These are phyloP conservation scores for Chrysina gloriosa DNA, from an alignment of 2,888 invertebrate genomes.

Conservation along the genomic window DNA sequence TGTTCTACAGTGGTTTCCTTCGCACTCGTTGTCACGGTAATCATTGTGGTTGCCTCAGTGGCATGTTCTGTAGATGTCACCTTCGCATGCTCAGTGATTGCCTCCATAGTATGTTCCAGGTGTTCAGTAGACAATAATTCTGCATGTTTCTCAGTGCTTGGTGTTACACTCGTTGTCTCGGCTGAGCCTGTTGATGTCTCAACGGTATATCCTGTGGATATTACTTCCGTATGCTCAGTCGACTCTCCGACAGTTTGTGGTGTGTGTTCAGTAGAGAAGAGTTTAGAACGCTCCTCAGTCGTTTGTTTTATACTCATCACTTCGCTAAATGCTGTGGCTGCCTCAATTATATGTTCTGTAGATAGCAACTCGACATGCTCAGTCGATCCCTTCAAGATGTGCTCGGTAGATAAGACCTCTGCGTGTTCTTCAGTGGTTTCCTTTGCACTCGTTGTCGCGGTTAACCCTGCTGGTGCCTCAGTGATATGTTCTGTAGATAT, in stretches of 20 bases:
- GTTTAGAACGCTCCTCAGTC: neutral
- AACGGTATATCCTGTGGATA: too few species aligned
- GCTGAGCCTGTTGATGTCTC: too few species aligned
- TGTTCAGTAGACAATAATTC: too few species aligned
- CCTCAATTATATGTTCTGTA: neutral
- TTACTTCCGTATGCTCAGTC: too few species aligned
- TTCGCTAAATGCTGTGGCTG: neutral
- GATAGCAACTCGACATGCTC: neutral
- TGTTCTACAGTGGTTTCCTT: too few species aligned
- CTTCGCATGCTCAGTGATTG: too few species aligned
- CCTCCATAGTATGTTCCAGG: too few species aligned
- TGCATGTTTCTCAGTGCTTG: neutral
- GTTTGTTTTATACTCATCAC: neutral
- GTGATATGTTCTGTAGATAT: neutral
- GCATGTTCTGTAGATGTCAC: too few species aligned
- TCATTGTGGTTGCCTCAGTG: too few species aligned
- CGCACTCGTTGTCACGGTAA: too few species aligned
- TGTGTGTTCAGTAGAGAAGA: neutral
- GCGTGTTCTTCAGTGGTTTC: conserved; percentile 1
- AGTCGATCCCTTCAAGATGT: too few species aligned
- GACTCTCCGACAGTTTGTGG: neutral
- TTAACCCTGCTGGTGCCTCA: neutral
- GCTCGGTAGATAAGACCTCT: too few species aligned
- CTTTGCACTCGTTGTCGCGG: neutral
- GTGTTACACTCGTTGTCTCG: neutral